Evolutionary conservation across 2,888 invertebrate species (phyloP), one percentile per base, ranked within the genome.

Genomic region (Drosophila atripex): DNA sequence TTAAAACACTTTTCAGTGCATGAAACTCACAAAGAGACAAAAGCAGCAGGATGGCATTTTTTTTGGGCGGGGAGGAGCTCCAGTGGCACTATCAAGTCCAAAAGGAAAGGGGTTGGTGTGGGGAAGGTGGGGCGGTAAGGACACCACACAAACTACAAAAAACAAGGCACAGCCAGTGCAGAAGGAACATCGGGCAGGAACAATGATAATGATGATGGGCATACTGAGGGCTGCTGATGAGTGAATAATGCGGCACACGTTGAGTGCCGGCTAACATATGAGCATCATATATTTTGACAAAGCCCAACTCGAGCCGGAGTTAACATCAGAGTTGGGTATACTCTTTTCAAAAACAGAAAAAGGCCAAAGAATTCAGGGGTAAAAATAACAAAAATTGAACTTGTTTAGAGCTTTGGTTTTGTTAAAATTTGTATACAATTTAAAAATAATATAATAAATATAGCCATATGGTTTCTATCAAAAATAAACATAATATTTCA

Each of bases 171-270:
- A 47, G 47, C 5, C 23, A 35, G 52, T 45, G 61, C 69, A 55
- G 53, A 51, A 54, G 59, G 41, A 70, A 72, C 78, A 80, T 70
- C 76, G 71, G 64, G 65, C 65, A 74, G 76, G 75, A 79, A 79
- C 83, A 77, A 79, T 79, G 77, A 83, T 79, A 83, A 83, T 79
- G 80, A 79, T 83, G 83, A 79, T 83, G 78, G 77, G 77, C 83
- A 71, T 79, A 77, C 77, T 75, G 71, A 76, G 74, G 73, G 66
- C 69, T 82, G 78, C 77, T 79, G 78, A 80, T 79, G 79, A 79
- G 79, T 79, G 79, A 77, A 83, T 79, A 79, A 79, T 79, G 83
- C 77, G 80, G 75, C 79, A 79, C 80, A 79, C 77, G 79, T 77
- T 83, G 79, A 83, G 79, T 77, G 83, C 75, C 71, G 75, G 80